Base-by-base conservation (phyloP, 2,113 vertebrate genomes). In the Ptychochromis oligacanthus region DNA sequence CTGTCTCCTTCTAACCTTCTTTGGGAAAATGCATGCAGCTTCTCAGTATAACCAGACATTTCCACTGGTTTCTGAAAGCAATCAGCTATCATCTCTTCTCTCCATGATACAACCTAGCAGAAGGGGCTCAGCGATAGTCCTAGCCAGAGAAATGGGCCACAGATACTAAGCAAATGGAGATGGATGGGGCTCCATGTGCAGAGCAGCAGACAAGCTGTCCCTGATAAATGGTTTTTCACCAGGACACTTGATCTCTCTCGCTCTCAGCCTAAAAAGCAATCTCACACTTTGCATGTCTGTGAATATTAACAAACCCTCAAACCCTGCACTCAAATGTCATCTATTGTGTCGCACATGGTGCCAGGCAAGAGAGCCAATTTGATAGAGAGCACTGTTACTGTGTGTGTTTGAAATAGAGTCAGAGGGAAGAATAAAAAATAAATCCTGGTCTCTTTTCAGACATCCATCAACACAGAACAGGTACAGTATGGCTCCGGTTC, bases 261-360 rank as follows among this genome's bases (percentile, higher is more conserved):
- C 91, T 94, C 93, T 93, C 90, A 82, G 90, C 82, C 92, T 91
- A 92, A 93, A 94, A 95, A 93, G 92, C 92, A 95, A 95, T 95
- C 91, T 93, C 85, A 85, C 88, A 91, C 90, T 94, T 94, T 94
- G 91, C 94, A 95, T 93, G 92, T 95, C 91, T 93, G 91, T 95
- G 94, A 95, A 95, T 94, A 94, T 93, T 93, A 95, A 95, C 91
- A 91, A 89, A 93, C 88, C 93, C 91, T 92, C 90, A 88, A 87
- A 93, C 85, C 87, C 86, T 43, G 85, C 90, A 88, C 90, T 88
- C 87, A 94, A 95, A 93, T 93, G 89, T 93, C 91, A 94, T 90
- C 91, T 83, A 91, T 94, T 92, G 92, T 92, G 89, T 88, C 28
- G 77, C 89, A 88, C 86, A 83, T 77, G 87, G 91, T 85, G 89